Conservation (phyloP, 1,140 invertebrate genomes). For the Laupala kohalensis region DNA sequence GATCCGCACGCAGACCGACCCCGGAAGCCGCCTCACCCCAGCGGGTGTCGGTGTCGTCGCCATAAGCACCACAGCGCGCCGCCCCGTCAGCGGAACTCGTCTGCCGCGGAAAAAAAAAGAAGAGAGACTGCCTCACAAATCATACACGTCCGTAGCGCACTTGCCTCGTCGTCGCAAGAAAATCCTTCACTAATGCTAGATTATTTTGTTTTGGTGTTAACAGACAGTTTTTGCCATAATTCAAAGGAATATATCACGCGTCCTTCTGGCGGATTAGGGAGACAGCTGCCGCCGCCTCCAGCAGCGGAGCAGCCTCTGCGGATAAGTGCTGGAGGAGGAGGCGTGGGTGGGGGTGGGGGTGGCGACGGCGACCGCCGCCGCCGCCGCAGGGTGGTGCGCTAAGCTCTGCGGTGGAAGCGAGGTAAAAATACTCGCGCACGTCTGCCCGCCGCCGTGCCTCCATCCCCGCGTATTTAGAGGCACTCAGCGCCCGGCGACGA, state of each 20-base stretch:
- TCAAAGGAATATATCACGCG: background rate
- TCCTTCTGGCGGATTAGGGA: background rate
- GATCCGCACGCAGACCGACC: background rate
- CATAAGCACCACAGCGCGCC: background rate
- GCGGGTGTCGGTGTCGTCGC: no score
- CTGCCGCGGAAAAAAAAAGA: background rate
- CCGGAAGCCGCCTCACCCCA: background rate
- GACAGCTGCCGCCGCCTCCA: no score
- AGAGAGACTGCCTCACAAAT: background rate
- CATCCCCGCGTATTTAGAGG: background rate
- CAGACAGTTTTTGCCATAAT: background rate
- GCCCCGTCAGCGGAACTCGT: no score
- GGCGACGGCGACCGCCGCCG: no score
- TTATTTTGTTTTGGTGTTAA: background rate
- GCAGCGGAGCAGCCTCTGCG: background rate
- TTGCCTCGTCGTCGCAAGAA: background rate
- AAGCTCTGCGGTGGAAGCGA: background rate
- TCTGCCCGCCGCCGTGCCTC: background rate
- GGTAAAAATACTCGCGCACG: background rate
- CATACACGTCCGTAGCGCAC: background rate
- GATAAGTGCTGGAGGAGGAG: no score
- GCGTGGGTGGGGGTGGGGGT: no score
- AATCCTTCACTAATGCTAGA: background rate
- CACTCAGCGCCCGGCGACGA: background rate
- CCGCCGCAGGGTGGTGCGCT: background rate